Conservation (phyloP, 2,888 invertebrate species). For the Sclerodermus sp. region DNA sequence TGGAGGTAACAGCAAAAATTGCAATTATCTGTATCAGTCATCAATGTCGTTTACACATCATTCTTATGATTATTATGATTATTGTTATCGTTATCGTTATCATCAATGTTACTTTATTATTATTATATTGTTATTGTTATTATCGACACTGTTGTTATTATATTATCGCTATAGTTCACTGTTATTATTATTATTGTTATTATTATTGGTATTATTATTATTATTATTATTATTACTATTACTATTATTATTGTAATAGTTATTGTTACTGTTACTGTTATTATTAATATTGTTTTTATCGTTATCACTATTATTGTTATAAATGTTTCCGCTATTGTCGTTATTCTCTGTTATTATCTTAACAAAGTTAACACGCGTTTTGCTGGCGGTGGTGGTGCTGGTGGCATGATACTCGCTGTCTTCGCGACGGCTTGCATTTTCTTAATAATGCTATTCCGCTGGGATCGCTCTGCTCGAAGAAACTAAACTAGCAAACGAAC, state of each 20-base stretch:
- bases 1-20: constrained; percentile 22
- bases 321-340: too few relatives aligned
- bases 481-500: too few relatives aligned
- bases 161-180: too few relatives aligned
- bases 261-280: too few relatives aligned
- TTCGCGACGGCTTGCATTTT: too few relatives aligned
- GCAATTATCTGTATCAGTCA: neutral
- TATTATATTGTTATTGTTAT: constrained; percentile 4
- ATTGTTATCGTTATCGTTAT: constrained; percentile 3
- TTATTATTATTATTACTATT: too few relatives aligned
- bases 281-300: constrained; percentile 12
- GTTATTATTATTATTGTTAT: constrained; percentile 1
- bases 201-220: constrained; percentile 12
- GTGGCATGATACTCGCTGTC: neutral
- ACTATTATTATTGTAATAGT: neutral
- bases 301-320: constrained; percentile 11
- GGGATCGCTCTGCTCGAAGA: too few relatives aligned
- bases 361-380: neutral
- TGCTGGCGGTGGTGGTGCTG: neutral
- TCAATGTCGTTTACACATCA: neutral
- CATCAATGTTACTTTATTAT: neutral
- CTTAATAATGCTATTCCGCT: too few relatives aligned
- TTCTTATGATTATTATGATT: too few relatives aligned
- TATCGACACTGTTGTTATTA: too few relatives aligned
- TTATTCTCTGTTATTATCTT: neutral